Percentiles rank a stretch among this genome's conserved stretches.
Evolutionary conservation across 2,888 invertebrate genomes (phyloP).

Genomic region (Hybos culiciformis): DNA sequence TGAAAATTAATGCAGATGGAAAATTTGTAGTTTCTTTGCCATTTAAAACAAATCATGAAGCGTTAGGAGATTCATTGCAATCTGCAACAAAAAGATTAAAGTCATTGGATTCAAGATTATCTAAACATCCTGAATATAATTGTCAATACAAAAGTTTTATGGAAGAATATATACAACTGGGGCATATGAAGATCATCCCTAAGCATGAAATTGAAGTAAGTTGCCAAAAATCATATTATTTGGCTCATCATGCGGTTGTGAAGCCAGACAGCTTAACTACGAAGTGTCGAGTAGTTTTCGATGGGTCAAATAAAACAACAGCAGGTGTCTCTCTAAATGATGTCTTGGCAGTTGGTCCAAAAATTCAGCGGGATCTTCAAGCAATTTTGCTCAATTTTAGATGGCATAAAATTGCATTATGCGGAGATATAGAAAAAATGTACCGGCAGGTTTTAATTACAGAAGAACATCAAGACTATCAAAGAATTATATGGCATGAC

Average conservation of each 20-base stretch:
- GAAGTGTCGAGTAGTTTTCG: slow-evolving; percentile 6
- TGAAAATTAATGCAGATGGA: background rate
- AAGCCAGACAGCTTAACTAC: background rate
- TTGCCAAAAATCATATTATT: background rate
- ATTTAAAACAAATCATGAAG: background rate
- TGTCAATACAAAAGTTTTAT: background rate
- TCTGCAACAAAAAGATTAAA: background rate
- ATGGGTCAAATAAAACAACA: background rate
- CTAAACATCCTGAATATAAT: background rate
- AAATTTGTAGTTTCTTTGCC: background rate
- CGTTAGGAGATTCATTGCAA: background rate
- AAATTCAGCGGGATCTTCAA: slow-evolving; percentile 2
- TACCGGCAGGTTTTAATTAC: slow-evolving; percentile 2
- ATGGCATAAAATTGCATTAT: slow-evolving; percentile 12
- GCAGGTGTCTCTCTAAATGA: slow-evolving; percentile 5
- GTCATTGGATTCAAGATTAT: background rate
- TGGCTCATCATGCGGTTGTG: background rate
- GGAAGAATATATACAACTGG: background rate
- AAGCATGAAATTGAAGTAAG: background rate
- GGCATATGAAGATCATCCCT: background rate
- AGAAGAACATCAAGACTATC: slow-evolving; percentile 8
- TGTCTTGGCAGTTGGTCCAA: slow-evolving; percentile 1
- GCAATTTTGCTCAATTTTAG: background rate
- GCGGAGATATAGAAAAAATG: slow-evolving; percentile 9
- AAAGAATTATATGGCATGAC: slow-evolving; percentile 15